A percentile compares a stretch with the other conserved stretches of the same genome.
Evolutionary conservation across 2,888 invertebrate genomes (phyloP).

Genomic region (Portevinia maculata): DNA sequence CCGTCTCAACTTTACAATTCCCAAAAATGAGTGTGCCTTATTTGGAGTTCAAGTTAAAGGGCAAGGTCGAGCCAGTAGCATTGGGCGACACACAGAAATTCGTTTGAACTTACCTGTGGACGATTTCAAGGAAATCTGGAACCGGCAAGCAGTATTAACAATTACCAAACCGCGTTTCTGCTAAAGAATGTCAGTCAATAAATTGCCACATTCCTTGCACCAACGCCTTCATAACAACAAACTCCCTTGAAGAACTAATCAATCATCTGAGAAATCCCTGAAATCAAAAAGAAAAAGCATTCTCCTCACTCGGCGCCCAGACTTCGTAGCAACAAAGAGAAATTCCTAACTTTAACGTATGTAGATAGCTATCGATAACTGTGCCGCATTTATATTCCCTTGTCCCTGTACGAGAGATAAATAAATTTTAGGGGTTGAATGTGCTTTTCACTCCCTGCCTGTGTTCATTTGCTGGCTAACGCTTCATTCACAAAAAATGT

Average conservation of each 20-base stretch:
- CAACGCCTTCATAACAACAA: background rate
- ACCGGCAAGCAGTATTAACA: conserved; percentile 35
- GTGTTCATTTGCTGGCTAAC: background rate
- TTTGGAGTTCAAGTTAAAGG: conserved; percentile 54
- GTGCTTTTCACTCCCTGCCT: conserved; percentile 17
- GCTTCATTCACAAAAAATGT: conserved; percentile 4
- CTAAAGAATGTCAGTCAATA: background rate
- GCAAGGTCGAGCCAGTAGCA: conserved; percentile 25
- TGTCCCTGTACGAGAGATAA: conserved; percentile 6
- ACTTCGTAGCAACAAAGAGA: conserved; percentile 11
- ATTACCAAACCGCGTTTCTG: conserved; percentile 1
- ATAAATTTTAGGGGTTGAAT: conserved; percentile 35
- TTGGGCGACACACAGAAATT: background rate
- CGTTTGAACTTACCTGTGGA: conserved; percentile 19
- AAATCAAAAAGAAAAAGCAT: conserved; percentile 71
- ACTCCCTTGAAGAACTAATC: conserved; percentile 23
- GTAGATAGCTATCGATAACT: background rate
- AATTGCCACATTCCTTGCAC: background rate
- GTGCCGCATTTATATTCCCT: background rate
- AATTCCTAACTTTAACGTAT: background rate
- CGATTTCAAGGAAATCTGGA: conserved; percentile 27
- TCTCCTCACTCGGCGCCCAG: conserved; percentile 50
- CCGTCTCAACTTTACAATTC: background rate
- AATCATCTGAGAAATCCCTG: conserved; percentile 49
- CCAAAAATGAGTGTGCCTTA: conserved; percentile 1